These are phyloP conservation scores for Pogonocherus hispidulus DNA, from an alignment of 2,888 invertebrate genomes.

Conservation along the genomic window DNA sequence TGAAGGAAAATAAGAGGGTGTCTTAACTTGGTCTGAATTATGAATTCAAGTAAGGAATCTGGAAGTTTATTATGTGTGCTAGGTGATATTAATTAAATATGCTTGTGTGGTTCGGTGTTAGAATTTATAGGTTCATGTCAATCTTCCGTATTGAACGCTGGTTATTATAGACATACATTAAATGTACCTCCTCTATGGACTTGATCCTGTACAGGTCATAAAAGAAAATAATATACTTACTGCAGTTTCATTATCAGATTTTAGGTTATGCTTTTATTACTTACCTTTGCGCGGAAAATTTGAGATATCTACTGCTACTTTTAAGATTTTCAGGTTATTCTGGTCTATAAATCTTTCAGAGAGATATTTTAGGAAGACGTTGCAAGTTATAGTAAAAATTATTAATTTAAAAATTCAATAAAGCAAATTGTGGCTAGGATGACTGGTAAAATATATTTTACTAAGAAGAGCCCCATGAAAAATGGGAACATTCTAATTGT, in stretches of 20 bases:
- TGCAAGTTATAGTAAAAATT: no score
- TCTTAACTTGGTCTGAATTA: slow-evolving; percentile 5
- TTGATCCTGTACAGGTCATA: neutral
- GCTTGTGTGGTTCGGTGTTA: neutral
- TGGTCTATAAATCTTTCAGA: no score
- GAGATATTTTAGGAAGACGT: no score
- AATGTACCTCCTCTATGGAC: neutral
- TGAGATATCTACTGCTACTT: no score
- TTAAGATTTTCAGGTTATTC: no score
- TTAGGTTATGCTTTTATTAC: no score
- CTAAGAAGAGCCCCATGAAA: no score
- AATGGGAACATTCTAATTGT: no score
- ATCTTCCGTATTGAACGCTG: neutral
- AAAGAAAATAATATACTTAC: neutral
- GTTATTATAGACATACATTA: neutral
- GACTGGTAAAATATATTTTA: no score
- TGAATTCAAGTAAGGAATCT: slow-evolving; percentile 14
- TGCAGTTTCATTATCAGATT: neutral
- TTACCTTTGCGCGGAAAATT: no score
- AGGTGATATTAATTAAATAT: slow-evolving; percentile 11
- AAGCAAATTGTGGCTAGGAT: no score
- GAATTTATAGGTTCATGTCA: neutral
- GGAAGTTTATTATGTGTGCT: slow-evolving; percentile 15
- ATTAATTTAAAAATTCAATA: no score
- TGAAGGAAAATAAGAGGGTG: slow-evolving; percentile 7